phyloP scores from a whole-genome alignment of 1,140 invertebrate species.

The Helicoverpa armigera region DNA sequence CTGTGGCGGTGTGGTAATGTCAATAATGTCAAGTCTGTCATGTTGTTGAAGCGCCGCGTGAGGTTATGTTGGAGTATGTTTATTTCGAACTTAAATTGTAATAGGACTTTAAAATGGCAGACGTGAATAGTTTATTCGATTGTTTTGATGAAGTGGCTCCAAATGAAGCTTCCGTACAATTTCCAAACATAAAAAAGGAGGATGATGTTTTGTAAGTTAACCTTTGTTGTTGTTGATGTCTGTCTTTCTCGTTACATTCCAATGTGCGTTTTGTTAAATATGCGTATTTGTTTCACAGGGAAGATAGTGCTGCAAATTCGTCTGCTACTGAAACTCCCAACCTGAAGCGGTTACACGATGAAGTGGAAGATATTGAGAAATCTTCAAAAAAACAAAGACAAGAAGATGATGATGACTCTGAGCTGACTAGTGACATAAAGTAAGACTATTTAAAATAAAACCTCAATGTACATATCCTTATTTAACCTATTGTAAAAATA shows the following conservation, averaged over 20 bases:
- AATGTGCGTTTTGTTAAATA: constrained; percentile 12
- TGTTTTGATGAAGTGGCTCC: constrained; percentile 72
- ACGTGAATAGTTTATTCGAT: constrained; percentile 78
- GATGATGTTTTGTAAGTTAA: constrained; percentile 71
- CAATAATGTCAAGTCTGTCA: no score
- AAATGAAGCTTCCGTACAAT: constrained; percentile 61
- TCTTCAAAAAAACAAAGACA: constrained; percentile 67
- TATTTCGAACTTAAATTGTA: neutral
- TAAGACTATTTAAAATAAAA: constrained; percentile 51
- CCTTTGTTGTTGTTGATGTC: constrained; percentile 49
- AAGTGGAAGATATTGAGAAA: constrained; percentile 71
- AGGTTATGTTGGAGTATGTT: neutral
- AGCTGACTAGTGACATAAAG: constrained; percentile 75
- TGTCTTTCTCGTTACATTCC: neutral
- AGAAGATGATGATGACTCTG: constrained; percentile 71
- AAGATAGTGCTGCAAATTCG: constrained; percentile 25
- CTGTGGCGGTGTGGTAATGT: no score
- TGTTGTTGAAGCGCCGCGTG: no score
- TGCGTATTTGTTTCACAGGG: constrained; percentile 44
- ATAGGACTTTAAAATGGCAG: constrained; percentile 56
- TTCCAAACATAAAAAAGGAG: constrained; percentile 64
- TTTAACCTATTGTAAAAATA: neutral
- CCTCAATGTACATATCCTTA: neutral
- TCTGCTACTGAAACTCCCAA: constrained; percentile 27
- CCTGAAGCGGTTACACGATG: constrained; percentile 72